These are phyloP conservation scores for Hylaeus volcanicus DNA, from an alignment of 1,140 invertebrate genomes.

Conservation along the genomic window DNA sequence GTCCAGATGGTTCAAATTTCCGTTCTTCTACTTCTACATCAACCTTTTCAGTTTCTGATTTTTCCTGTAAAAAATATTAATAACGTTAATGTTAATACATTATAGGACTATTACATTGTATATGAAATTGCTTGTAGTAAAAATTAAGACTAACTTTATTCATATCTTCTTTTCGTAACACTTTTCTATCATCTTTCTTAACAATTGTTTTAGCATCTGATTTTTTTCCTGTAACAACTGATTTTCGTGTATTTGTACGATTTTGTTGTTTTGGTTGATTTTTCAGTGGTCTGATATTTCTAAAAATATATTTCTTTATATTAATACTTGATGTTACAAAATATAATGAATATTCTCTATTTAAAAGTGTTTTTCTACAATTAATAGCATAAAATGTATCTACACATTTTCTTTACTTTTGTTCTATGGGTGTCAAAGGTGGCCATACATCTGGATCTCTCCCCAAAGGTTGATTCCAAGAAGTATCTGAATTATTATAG, in stretches of 20 bases:
- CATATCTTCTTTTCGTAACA: constrained; percentile 76
- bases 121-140: not conserved
- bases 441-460: constrained; percentile 95
- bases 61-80: constrained; percentile 76
- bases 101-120: constrained; percentile 4
- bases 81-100: not conserved
- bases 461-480: constrained; percentile 88
- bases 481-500: constrained; percentile 70
- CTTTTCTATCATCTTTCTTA: constrained; percentile 83
- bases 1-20: constrained; percentile 94
- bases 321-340: constrained; percentile 18
- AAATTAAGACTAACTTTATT: constrained; percentile 69
- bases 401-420: constrained; percentile 73
- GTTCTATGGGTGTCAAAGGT: constrained; percentile 91
- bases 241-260: constrained; percentile 76
- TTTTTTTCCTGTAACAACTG: constrained; percentile 70
- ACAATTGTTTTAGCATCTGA: constrained; percentile 77
- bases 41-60: constrained; percentile 84
- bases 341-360: constrained; percentile 16
- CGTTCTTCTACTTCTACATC: constrained; percentile 89
- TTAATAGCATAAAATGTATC: constrained; percentile 5
- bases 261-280: constrained; percentile 80
- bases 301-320: constrained; percentile 43
- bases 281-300: constrained; percentile 72
- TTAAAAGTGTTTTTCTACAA: not conserved